Conservation (phyloP, 2,797 vertebrate species). For the Anas bernieri region DNA sequence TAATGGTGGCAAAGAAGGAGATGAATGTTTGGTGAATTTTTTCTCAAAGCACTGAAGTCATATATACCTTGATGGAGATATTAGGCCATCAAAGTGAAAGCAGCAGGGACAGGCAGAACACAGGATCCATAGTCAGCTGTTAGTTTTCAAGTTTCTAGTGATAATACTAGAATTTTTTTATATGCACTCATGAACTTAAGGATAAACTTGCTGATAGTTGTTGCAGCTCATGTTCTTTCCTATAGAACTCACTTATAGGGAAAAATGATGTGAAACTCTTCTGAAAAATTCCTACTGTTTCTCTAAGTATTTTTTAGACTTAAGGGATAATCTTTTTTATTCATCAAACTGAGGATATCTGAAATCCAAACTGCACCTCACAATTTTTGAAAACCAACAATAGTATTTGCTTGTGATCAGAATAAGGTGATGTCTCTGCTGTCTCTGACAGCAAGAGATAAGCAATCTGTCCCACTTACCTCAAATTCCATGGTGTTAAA, state of each 20-base stretch:
- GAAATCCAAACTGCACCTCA: neutral
- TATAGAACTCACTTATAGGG: neutral
- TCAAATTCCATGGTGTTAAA: neutral
- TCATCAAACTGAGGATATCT: neutral
- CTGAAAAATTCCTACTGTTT: neutral
- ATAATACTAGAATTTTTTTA: neutral
- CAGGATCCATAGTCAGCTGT: neutral
- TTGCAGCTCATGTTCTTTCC: neutral
- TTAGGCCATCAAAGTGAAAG: neutral
- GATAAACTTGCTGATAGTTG: neutral
- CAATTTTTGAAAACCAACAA: neutral
- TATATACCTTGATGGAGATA: neutral
- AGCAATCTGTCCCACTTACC: neutral
- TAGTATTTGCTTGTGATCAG: neutral
- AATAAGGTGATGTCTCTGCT: neutral
- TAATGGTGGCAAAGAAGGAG: neutral
- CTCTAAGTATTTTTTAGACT: neutral
- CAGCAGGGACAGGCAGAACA: neutral
- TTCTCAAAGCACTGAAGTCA: neutral
- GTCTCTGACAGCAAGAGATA: neutral
- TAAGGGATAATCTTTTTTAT: neutral
- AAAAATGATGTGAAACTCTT: neutral
- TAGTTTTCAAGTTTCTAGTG: neutral
- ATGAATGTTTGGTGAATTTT: neutral
- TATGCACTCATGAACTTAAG: neutral